Evolutionary conservation across 1,140 invertebrate species (phyloP), one percentile per base, ranked within the genome.

Genomic region (Belonocnema kinseyi): DNA sequence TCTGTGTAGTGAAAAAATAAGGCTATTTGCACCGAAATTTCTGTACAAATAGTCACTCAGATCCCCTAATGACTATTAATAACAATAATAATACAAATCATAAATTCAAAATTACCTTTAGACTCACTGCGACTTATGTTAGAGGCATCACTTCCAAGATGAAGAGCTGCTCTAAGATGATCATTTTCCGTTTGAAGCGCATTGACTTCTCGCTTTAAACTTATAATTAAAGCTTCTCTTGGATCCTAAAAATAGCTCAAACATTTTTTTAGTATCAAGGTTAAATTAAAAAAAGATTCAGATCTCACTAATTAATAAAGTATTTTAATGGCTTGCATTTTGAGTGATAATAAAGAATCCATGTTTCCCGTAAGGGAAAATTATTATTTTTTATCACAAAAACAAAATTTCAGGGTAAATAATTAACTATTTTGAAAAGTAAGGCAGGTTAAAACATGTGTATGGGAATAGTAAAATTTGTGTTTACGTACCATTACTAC

Each of bases 131-230:
- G 85, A 17, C 70, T 52, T 11, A 58, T 26, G 70, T 73, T 84
- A 13, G 80, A 77, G 26, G 78, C 54, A 66, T 87, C 83, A 46
- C 70, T 82, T 46, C 78, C 88, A 16, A 95, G 89, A 85, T 95
- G 93, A 5, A 96, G 87, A 0, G 95, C 94, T 71, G 96, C 93
- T 72, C 96, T 93, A 5, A 99, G 90, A 81, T 98, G 97, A 75
- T 97, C 96, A 85, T 99, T 99, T 92, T 99, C 98, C 80, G 95
- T 94, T 85, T 98, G 95, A 46, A 99, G 93, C 3, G 97, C 95
- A 75, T 95, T 93, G 10, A 99, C 95, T 91, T 98, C 97, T 56
- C 97, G 91, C 90, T 98, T 98, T 53, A 99, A 88, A 85, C 95
- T 97, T 8, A 98, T 88, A 80, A 99, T 98, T 2, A 98, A 89